A percentile compares a stretch with the other conserved stretches of the same genome.
These are phyloP conservation scores for Myrmophylax atrothorax DNA, from an alignment of 2,113 vertebrate species.

Conservation along the genomic window DNA sequence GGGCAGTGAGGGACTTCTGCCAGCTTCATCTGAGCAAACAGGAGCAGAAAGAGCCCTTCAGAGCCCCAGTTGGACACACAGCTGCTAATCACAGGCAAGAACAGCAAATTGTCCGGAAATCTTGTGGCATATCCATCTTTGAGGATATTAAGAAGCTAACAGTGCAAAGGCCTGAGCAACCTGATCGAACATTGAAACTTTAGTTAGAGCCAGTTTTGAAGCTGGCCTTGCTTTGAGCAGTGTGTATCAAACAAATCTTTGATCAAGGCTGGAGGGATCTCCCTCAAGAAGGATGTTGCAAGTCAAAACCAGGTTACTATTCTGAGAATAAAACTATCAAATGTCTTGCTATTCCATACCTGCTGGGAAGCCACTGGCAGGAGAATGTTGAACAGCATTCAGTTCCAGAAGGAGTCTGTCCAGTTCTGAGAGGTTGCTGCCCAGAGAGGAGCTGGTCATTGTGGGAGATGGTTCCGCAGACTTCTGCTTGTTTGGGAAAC, in stretches of 20 bases:
- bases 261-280: neutral
- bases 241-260: neutral
- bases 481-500: conserved; percentile 98
- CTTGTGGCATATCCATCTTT: neutral
- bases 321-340: neutral
- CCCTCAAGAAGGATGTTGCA: neutral
- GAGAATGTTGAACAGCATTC: conserved; percentile 91
- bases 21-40: conserved; percentile 71
- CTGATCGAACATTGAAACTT: neutral
- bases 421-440: conserved; percentile 94
- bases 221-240: neutral
- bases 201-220: neutral
- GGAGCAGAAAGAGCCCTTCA: neutral
- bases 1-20: conserved; percentile 64
- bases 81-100: neutral
- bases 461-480: conserved; percentile 86
- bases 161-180: neutral
- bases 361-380: conserved; percentile 81
- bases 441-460: conserved; percentile 88
- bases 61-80: neutral
- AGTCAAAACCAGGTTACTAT: neutral
- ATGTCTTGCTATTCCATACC: conserved; percentile 69
- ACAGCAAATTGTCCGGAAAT: neutral
- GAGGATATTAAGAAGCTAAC: neutral
- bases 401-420: conserved; percentile 94